These are phyloP conservation scores for Hiodon alosoides DNA, from an alignment of 2,113 vertebrate species.

Conservation along the genomic window DNA sequence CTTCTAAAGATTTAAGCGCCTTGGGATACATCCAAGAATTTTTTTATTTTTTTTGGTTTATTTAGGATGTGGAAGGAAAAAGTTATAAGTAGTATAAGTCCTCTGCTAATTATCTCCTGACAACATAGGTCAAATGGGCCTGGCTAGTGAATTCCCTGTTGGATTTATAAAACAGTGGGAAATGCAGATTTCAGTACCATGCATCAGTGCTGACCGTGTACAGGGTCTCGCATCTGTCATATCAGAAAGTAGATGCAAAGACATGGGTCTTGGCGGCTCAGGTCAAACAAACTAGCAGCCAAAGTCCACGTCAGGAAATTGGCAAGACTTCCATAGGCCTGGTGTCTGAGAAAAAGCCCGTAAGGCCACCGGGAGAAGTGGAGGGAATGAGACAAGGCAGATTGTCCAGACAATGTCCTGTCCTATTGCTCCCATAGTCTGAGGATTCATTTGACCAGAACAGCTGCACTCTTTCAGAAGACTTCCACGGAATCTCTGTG, in stretches of 20 bases:
- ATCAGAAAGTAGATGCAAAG: background rate
- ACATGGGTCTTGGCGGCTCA: background rate
- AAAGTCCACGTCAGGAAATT: conserved; percentile 50
- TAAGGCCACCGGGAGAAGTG: conserved; percentile 39
- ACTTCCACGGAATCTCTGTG: conserved; percentile 11
- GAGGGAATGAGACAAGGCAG: conserved; percentile 63
- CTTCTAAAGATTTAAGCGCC: conserved; percentile 41
- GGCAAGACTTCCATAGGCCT: conserved; percentile 49
- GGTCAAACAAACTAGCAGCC: conserved; percentile 42
- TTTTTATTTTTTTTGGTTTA: background rate
- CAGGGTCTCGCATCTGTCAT: background rate
- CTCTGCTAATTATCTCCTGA: background rate
- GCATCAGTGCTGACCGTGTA: background rate
- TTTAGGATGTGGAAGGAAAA: conserved; percentile 1
- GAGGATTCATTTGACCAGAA: conserved; percentile 39
- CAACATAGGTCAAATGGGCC: background rate
- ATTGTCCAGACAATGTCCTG: conserved; percentile 52
- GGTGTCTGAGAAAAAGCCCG: conserved; percentile 33
- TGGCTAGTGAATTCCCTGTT: background rate
- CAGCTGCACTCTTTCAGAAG: conserved; percentile 50
- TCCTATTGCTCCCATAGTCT: conserved; percentile 44
- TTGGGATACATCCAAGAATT: conserved; percentile 33
- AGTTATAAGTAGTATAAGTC: background rate
- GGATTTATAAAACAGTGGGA: background rate
- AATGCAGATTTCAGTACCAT: background rate